Evolutionary conservation across 2,797 vertebrate genomes (phyloP), one percentile per base, ranked within the genome.

Genomic region (Myotis planiceps): DNA sequence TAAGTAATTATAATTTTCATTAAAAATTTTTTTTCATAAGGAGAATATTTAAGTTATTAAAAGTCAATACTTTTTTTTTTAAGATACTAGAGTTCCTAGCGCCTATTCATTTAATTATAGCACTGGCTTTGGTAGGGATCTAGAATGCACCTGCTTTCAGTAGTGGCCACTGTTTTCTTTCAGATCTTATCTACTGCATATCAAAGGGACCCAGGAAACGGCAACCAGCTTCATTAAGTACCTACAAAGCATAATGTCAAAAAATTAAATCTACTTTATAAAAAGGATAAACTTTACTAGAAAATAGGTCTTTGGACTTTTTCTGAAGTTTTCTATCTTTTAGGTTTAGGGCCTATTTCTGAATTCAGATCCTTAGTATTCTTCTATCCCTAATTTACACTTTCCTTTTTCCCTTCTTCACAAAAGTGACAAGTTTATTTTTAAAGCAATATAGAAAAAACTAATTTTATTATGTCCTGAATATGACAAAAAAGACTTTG

Each of bases 381-480:
- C 82, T 66, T 75, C 78, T 45, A 86, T 12, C 42, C 51, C 9
- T 91, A 69, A 90, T 53, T 86, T 81, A 85, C 0, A 86, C 25
- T 91, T 95, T 42, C 78, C 34, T 96, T 86, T 83, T 19, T 14
- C 51, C n/a, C 10, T 71, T 75, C 63, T 90, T 92, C 71, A 95
- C 47, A 86, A 90, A 88, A 85, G 18, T 86, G 86, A 47, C 34
- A 92, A 23, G 10, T 90, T 90, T 95, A 82, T 78, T 95, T 93
- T 55, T 88, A 32, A 69, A 18, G 58, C n/a, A 90, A 25, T 45
- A 92, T 16, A 80, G 47, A 86, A 89, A 89, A 94, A 94, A 83
- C 10, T 14, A 63, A 90, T 45, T 94, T 91, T 80, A 34, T 72
- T 15, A 78, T 86, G 88, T 88, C 37, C 55, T 88, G 45, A 32